Base-by-base conservation (phyloP, 2,113 vertebrate genomes). In the Cinclus mexicanus region DNA sequence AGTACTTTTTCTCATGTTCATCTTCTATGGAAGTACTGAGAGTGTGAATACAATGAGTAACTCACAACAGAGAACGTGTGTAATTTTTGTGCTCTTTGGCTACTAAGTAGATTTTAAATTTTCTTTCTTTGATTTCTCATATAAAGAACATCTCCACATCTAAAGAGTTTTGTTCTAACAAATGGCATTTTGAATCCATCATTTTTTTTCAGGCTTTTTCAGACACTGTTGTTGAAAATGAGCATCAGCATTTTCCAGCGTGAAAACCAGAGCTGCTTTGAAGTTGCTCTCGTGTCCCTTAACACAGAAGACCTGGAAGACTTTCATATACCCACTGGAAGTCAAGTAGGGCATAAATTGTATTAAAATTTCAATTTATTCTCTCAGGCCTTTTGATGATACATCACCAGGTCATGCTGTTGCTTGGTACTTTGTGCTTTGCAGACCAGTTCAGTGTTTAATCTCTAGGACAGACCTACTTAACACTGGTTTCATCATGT, bases 121-220 rank as follows among this genome's bases (percentile, higher is more conserved):
- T 92, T 92, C 31, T 93, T 87, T 92, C 71, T 96, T 77, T 92
- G 42, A 74, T 94, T 93, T 83, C 88, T 95, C 60, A 94, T 88
- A 91, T 95, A 59, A 76, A 83, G 90, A 80, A 81, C 46, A 78
- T 77, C 85, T 90, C 59, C 39, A 50, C 63, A 63, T 29, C 63
- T 69, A 72, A 90, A 80, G 70, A 85, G 44, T 85, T 88, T 79
- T 90, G 67, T 90, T 94, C 55, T 95, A 94, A 94, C 69, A 93
- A 95, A 86, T 74, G 88, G 44, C 79, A n/a, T 80, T 92, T 93
- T 94, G 79, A 95, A 93, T 77, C 50, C 89, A 77, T 80, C 76
- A 17, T 90, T 96, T 39, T 90, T 93, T 95, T 95, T 89, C 88
- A 96, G 94, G 92, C 85, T 89, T 92, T 59, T 92, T 37, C 35